Evolutionary conservation across 2,113 vertebrate genomes (phyloP), one percentile per base, ranked within the genome.

Genomic region (Myocastor coypus): DNA sequence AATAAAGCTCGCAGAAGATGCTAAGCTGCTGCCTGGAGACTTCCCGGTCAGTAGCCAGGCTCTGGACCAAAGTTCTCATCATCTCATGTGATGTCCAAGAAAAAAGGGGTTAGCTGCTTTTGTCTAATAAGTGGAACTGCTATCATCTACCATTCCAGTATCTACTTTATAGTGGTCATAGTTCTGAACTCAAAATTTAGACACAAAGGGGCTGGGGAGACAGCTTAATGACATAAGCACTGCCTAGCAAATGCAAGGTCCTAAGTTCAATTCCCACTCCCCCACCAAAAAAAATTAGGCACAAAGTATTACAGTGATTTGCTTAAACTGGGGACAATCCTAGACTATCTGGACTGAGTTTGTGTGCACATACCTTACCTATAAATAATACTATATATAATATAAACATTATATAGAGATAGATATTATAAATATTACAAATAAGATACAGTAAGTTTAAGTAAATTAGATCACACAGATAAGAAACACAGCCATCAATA

Each of bases 401-500:
- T 71, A 52, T 30, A 30, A 34, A 80, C 1, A 82, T 68, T 78
- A 75, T 32, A 50, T 68, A 66, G 20, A 82, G 0, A 86, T 52
- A 75, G 13, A 77, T 83, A 69, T 32, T 34, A 52, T 5, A 95
- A 91, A 92, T 50, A 83, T 55, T 89, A 64, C 11, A 77, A 50
- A n/a, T 17, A 77, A 83, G 66, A 42, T 66, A 82, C 3, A 46
- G n/a, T 69, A 91, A 94, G 64, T 83, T 94, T 94, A 86, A 92
- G 83, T 75, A 85, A 86, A 61, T 24, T 78, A 87, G 24, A 26
- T 89, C 50, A 85, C 20, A 37, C 24, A 42, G 50, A 59, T 66
- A 71, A 83, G 63, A 95, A 91, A 88, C 30, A 82, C 4, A 96
- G 71, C 20, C 59, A 46, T 88, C 50, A 89, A 85, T 8, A 40